Conservation (phyloP, 2,888 invertebrate genomes). For the Petrolisthes cinctipes region DNA sequence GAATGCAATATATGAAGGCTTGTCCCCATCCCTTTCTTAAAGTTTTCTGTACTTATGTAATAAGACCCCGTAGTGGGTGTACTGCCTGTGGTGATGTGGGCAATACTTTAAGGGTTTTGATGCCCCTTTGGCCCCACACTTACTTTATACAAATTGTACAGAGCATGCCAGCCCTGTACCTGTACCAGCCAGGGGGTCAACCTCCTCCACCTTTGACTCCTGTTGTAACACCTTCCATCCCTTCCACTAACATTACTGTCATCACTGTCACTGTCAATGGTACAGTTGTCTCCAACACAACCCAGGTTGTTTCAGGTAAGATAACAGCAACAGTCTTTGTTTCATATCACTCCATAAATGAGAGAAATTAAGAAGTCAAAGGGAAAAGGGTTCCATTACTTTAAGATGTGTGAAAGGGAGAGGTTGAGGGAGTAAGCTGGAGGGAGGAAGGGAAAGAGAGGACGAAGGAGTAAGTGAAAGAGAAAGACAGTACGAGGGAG, state of each 20-base stretch:
- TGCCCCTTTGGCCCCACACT: neutral
- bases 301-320: constrained; percentile 12
- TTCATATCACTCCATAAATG: no score
- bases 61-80: no score
- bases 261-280: constrained; percentile 9
- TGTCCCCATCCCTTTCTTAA: no score
- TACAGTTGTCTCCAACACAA: constrained; percentile 16
- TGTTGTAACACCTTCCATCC: neutral
- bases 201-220: constrained; percentile 27
- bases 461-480: neutral
- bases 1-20: no score
- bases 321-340: no score
- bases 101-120: neutral
- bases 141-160: neutral
- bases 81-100: no score
- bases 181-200: constrained; percentile 24
- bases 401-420: no score
- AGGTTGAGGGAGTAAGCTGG: no score
- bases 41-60: no score
- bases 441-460: neutral
- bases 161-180: constrained; percentile 36
- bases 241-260: constrained; percentile 4
- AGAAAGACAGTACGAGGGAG: neutral
- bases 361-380: no score
- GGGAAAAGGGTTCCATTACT: no score